phyloP scores from a whole-genome alignment of 2,797 vertebrate species.

The Acomys russatus region DNA sequence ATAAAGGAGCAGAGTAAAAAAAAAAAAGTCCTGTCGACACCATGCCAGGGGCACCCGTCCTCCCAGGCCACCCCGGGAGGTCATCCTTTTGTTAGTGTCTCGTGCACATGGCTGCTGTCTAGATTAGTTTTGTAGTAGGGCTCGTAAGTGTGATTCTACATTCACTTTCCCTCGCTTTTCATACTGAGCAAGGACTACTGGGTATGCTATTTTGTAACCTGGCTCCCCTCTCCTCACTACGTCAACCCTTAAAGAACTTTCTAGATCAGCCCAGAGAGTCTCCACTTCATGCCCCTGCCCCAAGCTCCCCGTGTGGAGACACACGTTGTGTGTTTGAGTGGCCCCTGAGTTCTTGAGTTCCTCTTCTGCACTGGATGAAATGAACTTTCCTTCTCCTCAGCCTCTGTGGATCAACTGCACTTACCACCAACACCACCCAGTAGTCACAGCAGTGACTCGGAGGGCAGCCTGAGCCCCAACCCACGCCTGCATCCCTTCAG shows the following conservation, averaged over 20 bases:
- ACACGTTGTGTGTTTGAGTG: not conserved
- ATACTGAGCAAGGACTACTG: not conserved
- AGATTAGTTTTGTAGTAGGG: not conserved
- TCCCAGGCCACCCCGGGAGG: too few relatives aligned
- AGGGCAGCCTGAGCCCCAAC: conserved; percentile 96
- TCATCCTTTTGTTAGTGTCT: not conserved
- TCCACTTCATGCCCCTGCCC: not conserved
- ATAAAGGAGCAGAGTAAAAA: not conserved
- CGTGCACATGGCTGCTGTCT: too few relatives aligned
- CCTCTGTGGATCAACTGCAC: conserved; percentile 94
- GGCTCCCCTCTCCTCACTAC: not conserved
- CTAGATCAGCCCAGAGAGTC: accelerated
- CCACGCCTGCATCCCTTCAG: conserved; percentile 91
- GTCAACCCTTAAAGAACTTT: not conserved
- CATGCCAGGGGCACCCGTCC: not conserved
- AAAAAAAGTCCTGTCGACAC: not conserved
- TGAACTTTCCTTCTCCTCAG: not conserved
- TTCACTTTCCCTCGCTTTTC: not conserved
- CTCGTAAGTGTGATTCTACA: not conserved
- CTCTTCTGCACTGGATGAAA: not conserved
- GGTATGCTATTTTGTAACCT: not conserved
- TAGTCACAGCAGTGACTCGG: conserved; percentile 97
- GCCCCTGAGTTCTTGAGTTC: accelerated
- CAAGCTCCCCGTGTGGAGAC: accelerated
- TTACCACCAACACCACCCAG: conserved; percentile 98